Evolutionary conservation across 2,888 invertebrate genomes (phyloP), one percentile per base, ranked within the genome.

Genomic region (Apamea anceps): DNA sequence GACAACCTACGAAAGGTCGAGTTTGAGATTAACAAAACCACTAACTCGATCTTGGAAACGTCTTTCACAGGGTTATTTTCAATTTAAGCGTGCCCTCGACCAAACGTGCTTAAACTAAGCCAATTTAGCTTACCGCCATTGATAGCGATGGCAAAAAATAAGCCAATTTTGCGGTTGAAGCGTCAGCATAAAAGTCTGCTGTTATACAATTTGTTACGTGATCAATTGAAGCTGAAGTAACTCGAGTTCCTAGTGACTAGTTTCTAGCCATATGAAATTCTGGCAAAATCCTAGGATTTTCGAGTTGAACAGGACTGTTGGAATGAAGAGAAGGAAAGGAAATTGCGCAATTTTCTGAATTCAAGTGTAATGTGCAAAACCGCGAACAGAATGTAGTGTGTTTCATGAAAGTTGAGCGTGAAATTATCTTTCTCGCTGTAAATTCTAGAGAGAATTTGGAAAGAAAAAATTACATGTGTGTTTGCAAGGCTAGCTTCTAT

Each of bases 31-130:
- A 68, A 68, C 68, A 54, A 32, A 73, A 65, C 60, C 63, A 37
- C 28, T 54, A 84, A 82, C 51, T 82, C 60, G 51, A 79, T 74
- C 60, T 60, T n/a, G 37, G 66, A 28, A 84, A 62, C 65, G 54
- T 71, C 60, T 79, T 60, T 62, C 45, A 65, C 73, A 65, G 73
- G 62, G 45, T 73, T 73, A 79, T 84, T 72, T 84, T 83, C 75
- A 80, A 79, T 83, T 83, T 75, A 45, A 65, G 54, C 75, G 51
- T 67, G 51, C 62, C 70, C 74, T 75, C 70, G 72, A 28, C 42
- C 81, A 84, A 85, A 81, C 77, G 81, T 84, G 85, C 85, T 77
- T 71, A 80, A 80, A 66, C 77, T 81, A 77, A 85, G 71, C 66
- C 81, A 85, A 84, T 85, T 84, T 72, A 60, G 85, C 66, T 84